Percentiles rank a stretch among this genome's conserved stretches.
Conservation (phyloP, 2,888 invertebrate genomes). For the Lasioglossum pauxillum region DNA sequence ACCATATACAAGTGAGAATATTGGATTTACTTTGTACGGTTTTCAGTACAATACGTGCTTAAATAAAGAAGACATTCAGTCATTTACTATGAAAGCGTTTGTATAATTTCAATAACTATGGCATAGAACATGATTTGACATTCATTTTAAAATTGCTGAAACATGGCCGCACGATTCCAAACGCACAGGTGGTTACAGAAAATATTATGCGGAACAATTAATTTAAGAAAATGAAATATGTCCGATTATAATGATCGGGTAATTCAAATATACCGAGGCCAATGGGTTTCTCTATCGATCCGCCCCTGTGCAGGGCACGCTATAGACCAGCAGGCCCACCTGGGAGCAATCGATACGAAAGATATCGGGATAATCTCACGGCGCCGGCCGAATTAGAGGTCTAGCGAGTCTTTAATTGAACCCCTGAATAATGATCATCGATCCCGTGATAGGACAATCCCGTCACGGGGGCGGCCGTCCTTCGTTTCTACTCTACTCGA, state of each 20-base stretch:
- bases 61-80: too few species aligned
- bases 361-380: slow-evolving; percentile 81
- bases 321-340: slow-evolving; percentile 74
- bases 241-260: background rate
- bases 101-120: too few species aligned
- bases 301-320: slow-evolving; percentile 53
- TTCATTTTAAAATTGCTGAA: background rate
- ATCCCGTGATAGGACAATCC: slow-evolving; percentile 78
- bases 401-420: slow-evolving; percentile 83
- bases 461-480: slow-evolving; percentile 72
- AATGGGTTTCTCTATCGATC: slow-evolving; percentile 45
- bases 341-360: slow-evolving; percentile 80
- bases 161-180: background rate
- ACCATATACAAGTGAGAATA: too few species aligned
- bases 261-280: slow-evolving; percentile 5
- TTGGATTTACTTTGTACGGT: too few species aligned
- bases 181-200: background rate
- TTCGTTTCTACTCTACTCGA: slow-evolving; percentile 46
- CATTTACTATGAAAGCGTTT: too few species aligned
- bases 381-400: slow-evolving; percentile 81
- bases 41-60: too few species aligned
- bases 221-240: background rate
- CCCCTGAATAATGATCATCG: slow-evolving; percentile 83
- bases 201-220: background rate
- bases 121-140: background rate